Evolutionary conservation across 2,888 invertebrate species (phyloP).

Genomic region (Papilio protenor): DNA sequence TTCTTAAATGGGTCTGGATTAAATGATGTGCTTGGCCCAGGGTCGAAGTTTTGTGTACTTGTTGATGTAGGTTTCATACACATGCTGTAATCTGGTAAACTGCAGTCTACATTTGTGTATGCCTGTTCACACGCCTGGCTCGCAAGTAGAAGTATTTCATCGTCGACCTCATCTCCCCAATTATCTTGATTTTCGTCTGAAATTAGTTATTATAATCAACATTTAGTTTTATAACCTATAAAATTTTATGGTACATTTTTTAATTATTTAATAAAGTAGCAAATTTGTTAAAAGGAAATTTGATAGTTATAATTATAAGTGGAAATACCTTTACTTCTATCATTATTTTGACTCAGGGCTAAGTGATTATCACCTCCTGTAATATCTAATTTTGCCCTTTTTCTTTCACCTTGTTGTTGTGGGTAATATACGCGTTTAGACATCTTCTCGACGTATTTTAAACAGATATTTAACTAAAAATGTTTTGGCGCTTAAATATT

Average conservation of each 20-base stretch:
- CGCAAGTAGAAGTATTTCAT: constrained; percentile 76
- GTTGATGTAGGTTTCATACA: constrained; percentile 73
- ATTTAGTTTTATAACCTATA: constrained; percentile 37
- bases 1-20: constrained; percentile 68
- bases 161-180: constrained; percentile 81
- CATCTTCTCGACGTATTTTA: constrained; percentile 55
- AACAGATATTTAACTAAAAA: constrained; percentile 7
- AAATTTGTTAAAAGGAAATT: neutral
- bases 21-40: constrained; percentile 65
- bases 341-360: constrained; percentile 74
- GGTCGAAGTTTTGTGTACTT: constrained; percentile 69
- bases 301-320: neutral
- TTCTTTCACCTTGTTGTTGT: constrained; percentile 70
- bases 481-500: constrained; percentile 44
- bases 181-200: constrained; percentile 58
- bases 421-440: constrained; percentile 70
- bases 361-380: constrained; percentile 76
- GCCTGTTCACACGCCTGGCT: constrained; percentile 79
- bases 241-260: neutral
- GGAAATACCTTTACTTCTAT: constrained; percentile 59
- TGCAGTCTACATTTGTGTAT: constrained; percentile 53
- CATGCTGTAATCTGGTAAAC: constrained; percentile 70
- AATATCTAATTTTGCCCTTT: constrained; percentile 74
- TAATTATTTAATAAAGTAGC: neutral
- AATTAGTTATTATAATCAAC: constrained; percentile 21